Evolutionary conservation across 2,888 invertebrate species (phyloP), one percentile per base, ranked within the genome.

Genomic region (Melieria picta): DNA sequence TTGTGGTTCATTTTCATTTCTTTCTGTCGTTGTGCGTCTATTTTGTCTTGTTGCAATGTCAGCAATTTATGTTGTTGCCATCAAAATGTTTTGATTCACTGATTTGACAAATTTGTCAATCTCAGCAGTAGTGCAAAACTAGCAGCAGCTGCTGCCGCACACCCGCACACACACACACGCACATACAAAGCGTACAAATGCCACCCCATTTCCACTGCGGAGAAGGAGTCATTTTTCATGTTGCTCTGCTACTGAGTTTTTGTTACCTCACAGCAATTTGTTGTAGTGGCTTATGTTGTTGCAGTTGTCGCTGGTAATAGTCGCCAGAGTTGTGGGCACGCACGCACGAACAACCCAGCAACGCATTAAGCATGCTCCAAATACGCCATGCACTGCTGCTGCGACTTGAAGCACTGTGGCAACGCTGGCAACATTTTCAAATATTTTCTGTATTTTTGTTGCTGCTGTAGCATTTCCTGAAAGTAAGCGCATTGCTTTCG

Each of bases 61-160:
- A 69, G 69, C 63, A 69, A 57, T 64, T 69, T 64, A 55, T 64
- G 13, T 42, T 42, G 63, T 5, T 56, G n/a, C 69, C 69, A 69
- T 64, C 69, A 63, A 64, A 68, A 68, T 68, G 61, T 68, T 68
- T 60, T 69, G 69, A 69, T 64, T 69, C 69, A 69, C 16, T 69
- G 57, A 69, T 68, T 68, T 68, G 60, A 60, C 50, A 68, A 68
- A 68, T 68, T 68, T 68, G 67, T 61, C 67, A 68, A 68, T 68
- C 60, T 60, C 60, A 61, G 43, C 52, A 65, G n/a, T 50, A 42
- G 43, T 52, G 48, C 11, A 46, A 7, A 46, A 45, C 46, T 10
- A 47, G 30, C 46, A 10, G 45, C 42, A 60, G 46, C n/a, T n/a
- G 13, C n/a, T n/a, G 62, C 11, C 11, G 48, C 46, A 13, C 46